These are phyloP conservation scores for Danio tinwini DNA, from an alignment of 2,797 vertebrate species.

Conservation along the genomic window DNA sequence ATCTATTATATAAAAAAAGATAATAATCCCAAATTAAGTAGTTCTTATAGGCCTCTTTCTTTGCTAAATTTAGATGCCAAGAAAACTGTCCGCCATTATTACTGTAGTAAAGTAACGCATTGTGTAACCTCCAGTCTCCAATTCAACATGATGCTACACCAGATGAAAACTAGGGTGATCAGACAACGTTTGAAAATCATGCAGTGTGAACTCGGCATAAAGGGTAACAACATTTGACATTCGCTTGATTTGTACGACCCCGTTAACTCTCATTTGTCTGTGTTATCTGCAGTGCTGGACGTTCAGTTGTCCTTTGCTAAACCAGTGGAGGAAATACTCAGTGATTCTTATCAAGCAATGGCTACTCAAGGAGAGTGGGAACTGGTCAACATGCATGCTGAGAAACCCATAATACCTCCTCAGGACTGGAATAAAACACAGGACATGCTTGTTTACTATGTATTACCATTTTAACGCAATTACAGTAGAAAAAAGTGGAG, in stretches of 20 bases:
- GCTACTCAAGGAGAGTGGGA: constrained; percentile 80
- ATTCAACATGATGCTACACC: too few species aligned
- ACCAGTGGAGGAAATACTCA: constrained; percentile 52
- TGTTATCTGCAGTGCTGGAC: constrained; percentile 62
- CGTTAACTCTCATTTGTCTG: not conserved
- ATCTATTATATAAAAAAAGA: too few species aligned
- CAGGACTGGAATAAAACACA: not conserved
- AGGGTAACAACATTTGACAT: not conserved
- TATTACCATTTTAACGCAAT: not conserved
- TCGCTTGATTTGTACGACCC: not conserved
- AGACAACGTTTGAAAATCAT: too few species aligned
- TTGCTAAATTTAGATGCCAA: too few species aligned
- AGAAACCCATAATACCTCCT: accelerated
- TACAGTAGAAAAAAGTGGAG: not conserved
- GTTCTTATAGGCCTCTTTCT: too few species aligned
- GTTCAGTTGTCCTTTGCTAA: constrained; percentile 61
- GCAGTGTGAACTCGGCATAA: too few species aligned
- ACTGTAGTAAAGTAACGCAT: too few species aligned
- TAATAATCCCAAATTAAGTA: too few species aligned
- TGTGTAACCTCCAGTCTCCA: too few species aligned
- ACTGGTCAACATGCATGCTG: constrained; percentile 69
- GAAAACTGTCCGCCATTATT: too few species aligned
- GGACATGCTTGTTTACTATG: constrained; percentile 27
- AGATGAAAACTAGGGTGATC: too few species aligned
- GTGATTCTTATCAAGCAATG: constrained; percentile 62